Percentiles rank a stretch among this genome's conserved stretches.
phyloP scores from a whole-genome alignment of 2,797 vertebrate genomes.

The Discoglossus pictus region DNA sequence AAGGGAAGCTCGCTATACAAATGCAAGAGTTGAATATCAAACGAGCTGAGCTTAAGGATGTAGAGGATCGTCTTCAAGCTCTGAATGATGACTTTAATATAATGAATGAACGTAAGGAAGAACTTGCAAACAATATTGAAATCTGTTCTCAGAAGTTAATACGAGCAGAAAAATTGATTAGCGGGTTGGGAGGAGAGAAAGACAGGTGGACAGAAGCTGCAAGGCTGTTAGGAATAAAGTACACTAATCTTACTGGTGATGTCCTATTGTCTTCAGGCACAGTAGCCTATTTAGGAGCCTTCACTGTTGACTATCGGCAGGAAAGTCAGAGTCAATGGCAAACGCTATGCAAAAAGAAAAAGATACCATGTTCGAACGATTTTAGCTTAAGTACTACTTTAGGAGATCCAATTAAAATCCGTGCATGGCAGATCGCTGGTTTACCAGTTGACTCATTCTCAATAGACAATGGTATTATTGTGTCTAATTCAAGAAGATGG shows the following conservation, averaged over 20 bases:
- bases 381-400: constrained; percentile 83
- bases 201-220: constrained; percentile 90
- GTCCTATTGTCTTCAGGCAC: constrained; percentile 86
- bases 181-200: constrained; percentile 92
- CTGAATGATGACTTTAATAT: constrained; percentile 79
- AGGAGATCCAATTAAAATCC: constrained; percentile 86
- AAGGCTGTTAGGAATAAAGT: constrained; percentile 70
- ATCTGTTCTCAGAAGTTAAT: constrained; percentile 86
- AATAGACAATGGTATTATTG: constrained; percentile 89
- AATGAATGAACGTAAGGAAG: constrained; percentile 81
- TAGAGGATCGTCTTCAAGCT: constrained; percentile 79
- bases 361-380: constrained; percentile 81
- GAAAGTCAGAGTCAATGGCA: constrained; percentile 84
- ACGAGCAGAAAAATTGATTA: constrained; percentile 87
- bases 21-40: constrained; percentile 81
- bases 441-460: constrained; percentile 91
- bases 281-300: constrained; percentile 89
- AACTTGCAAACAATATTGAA: constrained; percentile 83
- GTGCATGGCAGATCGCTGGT: constrained; percentile 88
- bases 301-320: constrained; percentile 84
- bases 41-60: constrained; percentile 81
- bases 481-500: constrained; percentile 90
- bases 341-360: constrained; percentile 73
- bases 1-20: constrained; percentile 73
- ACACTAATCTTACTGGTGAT: constrained; percentile 86